Percentiles rank a stretch among this genome's conserved stretches.
phyloP scores from a whole-genome alignment of 2,113 vertebrate species.

The Nibea coibor region DNA sequence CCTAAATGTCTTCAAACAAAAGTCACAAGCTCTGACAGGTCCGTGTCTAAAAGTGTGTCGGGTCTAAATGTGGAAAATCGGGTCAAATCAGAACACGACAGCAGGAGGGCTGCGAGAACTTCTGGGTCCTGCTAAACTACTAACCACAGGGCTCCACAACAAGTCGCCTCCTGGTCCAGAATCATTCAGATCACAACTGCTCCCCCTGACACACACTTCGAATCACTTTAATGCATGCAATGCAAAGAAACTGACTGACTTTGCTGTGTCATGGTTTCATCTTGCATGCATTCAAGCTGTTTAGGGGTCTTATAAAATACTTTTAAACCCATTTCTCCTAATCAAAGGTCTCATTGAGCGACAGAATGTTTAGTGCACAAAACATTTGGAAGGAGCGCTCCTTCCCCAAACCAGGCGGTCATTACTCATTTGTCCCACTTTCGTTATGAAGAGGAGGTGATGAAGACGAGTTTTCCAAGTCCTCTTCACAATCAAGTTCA shows the following conservation, averaged over 20 bases:
- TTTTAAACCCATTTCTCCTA: too few relatives aligned
- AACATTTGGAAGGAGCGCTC: too few relatives aligned
- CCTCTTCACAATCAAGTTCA: slow-evolving; percentile 9
- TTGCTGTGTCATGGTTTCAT: not conserved
- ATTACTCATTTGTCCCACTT: not conserved
- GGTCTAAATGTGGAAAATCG: not conserved
- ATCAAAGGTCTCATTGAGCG: not conserved
- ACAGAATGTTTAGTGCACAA: not conserved
- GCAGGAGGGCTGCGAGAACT: not conserved
- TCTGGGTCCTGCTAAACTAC: not conserved
- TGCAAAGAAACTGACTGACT: not conserved
- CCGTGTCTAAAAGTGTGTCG: not conserved
- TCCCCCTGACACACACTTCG: not conserved
- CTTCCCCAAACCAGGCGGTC: not conserved
- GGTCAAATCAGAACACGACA: not conserved
- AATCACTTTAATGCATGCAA: not conserved
- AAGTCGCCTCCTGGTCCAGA: too few relatives aligned
- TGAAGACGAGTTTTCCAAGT: not conserved
- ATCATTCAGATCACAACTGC: not conserved
- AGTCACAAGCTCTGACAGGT: not conserved
- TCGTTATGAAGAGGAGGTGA: not conserved
- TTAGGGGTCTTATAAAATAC: not conserved
- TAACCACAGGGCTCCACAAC: not conserved
- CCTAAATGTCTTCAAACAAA: not conserved
- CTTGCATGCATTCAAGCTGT: not conserved